Percentiles rank a stretch among this genome's conserved stretches.
Evolutionary conservation across 2,888 invertebrate genomes (phyloP).

Genomic region (Acleris cristana): DNA sequence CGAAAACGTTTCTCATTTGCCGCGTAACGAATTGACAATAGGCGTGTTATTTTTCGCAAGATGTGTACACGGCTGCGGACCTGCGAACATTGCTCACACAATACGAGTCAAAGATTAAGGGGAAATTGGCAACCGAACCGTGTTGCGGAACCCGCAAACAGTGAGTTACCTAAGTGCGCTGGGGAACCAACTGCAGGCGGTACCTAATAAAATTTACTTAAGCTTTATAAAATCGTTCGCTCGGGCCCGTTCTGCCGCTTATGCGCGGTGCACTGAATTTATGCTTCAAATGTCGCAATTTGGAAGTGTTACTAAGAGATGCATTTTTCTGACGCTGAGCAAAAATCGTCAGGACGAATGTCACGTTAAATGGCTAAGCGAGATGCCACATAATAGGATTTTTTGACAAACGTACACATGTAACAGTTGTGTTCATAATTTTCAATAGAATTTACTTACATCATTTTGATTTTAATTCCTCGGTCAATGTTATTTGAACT

Average conservation of each 20-base stretch:
- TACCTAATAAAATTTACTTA: conserved; percentile 58
- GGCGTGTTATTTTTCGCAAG: background rate
- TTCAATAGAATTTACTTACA: too few relatives aligned
- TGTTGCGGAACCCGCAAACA: conserved; percentile 27
- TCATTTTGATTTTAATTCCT: too few relatives aligned
- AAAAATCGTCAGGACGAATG: background rate
- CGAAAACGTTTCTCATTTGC: too few relatives aligned
- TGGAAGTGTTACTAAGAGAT: conserved; percentile 52
- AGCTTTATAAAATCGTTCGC: conserved; percentile 58
- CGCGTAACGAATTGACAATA: too few relatives aligned
- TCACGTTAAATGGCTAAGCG: too few relatives aligned
- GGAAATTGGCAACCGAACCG: conserved; percentile 30
- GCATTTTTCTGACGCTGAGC: conserved; percentile 42
- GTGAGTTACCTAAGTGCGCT: conserved; percentile 30
- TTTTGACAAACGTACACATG: too few relatives aligned
- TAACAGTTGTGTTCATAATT: too few relatives aligned
- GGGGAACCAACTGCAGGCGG: conserved; percentile 35
- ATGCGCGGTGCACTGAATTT: conserved; percentile 59
- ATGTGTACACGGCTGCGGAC: background rate
- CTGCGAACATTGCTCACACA: background rate
- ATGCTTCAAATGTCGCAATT: conserved; percentile 53
- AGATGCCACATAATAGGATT: too few relatives aligned
- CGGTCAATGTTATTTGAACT: too few relatives aligned
- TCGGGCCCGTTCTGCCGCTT: conserved; percentile 55
- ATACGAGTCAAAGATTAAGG: conserved; percentile 10